A percentile compares a stretch with the other conserved stretches of the same genome.
Conservation (phyloP, 2,888 invertebrate species). For the Chloroclystis v-ata region DNA sequence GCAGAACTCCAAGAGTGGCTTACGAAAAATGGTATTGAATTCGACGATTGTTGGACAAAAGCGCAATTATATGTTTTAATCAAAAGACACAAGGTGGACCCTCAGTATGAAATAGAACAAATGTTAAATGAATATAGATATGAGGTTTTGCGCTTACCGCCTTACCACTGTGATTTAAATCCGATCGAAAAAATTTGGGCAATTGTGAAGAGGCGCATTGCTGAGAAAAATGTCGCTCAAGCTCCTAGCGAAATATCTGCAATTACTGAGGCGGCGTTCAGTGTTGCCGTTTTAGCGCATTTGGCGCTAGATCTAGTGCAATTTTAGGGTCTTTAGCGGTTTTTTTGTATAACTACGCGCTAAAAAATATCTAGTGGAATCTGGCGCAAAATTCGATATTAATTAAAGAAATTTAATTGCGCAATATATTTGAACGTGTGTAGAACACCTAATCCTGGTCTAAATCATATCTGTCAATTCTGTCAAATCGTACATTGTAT, state of each 20-base stretch:
- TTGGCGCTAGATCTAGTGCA: too few relatives aligned
- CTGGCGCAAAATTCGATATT: too few relatives aligned
- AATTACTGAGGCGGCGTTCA: slow-evolving; percentile 17
- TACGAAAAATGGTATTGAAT: slow-evolving; percentile 8
- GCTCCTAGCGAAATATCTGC: slow-evolving; percentile 13
- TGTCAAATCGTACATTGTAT: too few relatives aligned
- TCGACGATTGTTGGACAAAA: slow-evolving; percentile 14
- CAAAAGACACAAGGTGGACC: slow-evolving; percentile 2
- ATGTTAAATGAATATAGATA: slow-evolving; percentile 14
- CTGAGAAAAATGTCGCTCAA: slow-evolving; percentile 19
- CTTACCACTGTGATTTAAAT: slow-evolving; percentile 9
- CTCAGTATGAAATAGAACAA: slow-evolving; percentile 15
- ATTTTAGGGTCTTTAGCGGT: too few relatives aligned
- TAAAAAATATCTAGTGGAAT: too few relatives aligned
- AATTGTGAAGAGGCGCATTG: slow-evolving; percentile 18
- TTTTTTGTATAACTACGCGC: too few relatives aligned
- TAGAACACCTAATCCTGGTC: too few relatives aligned
- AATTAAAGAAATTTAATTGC: too few relatives aligned
- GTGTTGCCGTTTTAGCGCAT: too few relatives aligned
- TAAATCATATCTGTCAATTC: too few relatives aligned
- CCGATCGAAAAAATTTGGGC: slow-evolving; percentile 18
- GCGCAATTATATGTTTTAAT: slow-evolving; percentile 11
- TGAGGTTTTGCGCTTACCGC: slow-evolving; percentile 12
- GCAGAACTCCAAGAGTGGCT: slow-evolving; percentile 16
- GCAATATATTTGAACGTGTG: too few relatives aligned